Evolutionary conservation across 2,888 invertebrate genomes (phyloP).

Genomic region (Odontomyia ornata): DNA sequence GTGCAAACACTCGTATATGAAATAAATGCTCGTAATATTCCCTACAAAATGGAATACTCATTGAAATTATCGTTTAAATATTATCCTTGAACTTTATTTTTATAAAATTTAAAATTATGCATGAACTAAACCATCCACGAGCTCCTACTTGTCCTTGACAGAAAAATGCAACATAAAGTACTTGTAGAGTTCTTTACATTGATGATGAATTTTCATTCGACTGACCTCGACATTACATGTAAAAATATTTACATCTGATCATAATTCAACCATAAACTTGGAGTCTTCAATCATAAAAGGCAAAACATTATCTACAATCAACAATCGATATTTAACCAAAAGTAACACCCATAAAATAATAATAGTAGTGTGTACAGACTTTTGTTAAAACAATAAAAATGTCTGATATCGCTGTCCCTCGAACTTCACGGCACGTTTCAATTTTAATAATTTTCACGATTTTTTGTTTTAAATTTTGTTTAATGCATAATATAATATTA

Average conservation of each 20-base stretch:
- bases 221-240: slow-evolving; percentile 8
- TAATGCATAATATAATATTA: neutral
- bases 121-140: neutral
- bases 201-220: neutral
- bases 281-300: neutral
- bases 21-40: no score
- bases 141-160: neutral
- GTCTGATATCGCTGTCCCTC: slow-evolving; percentile 23
- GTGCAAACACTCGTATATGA: no score
- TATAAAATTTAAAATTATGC: neutral
- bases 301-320: neutral
- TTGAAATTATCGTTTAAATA: no score
- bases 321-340: neutral
- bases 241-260: slow-evolving; percentile 4
- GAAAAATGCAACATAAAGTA: neutral
- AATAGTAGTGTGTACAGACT: neutral
- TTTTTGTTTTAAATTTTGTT: neutral
- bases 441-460: slow-evolving; percentile 34
- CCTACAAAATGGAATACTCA: no score
- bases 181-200: neutral
- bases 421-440: slow-evolving; percentile 29
- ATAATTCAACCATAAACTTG: neutral
- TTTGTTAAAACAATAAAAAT: slow-evolving; percentile 31
- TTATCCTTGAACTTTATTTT: neutral
- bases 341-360: slow-evolving; percentile 2